Evolutionary conservation across 2,113 vertebrate genomes (phyloP).

Genomic region (Poeciliopsis retropinna): DNA sequence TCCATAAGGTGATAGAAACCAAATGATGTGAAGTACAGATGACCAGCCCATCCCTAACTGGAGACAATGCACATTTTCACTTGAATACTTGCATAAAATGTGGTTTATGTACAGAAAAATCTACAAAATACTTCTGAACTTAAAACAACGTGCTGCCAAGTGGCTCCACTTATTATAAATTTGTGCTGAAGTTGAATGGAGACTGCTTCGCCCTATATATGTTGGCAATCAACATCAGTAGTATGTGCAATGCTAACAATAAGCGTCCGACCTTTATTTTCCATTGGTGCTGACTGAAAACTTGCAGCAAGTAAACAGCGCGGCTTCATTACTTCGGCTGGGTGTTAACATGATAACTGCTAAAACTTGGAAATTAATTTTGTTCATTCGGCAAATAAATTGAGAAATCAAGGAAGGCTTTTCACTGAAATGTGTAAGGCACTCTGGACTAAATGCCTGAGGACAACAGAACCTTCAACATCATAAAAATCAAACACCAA

Average conservation of each 20-base stretch:
- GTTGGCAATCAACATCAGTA: constrained; percentile 43
- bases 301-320: constrained; percentile 26
- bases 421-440: constrained; percentile 52
- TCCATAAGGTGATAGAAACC: neutral
- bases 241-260: constrained; percentile 56
- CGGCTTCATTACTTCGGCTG: constrained; percentile 8
- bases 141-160: neutral
- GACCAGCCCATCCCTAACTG: no score
- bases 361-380: constrained; percentile 32
- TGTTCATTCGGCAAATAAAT: constrained; percentile 27
- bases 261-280: constrained; percentile 27
- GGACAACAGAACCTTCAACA: constrained; percentile 40
- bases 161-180: neutral
- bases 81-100: constrained; percentile 3
- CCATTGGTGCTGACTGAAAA: constrained; percentile 37
- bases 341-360: neutral
- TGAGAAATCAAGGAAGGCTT: constrained; percentile 22
- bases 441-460: constrained; percentile 47
- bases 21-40: neutral
- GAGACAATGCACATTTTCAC: neutral
- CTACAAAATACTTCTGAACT: neutral
- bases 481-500: constrained; percentile 22
- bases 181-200: constrained; percentile 10
- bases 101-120: neutral
- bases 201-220: constrained; percentile 2